Evolutionary conservation across 37 sponge, comb jelly and placozoan genomes (phyloP).

Genomic region (Lycopodina hypogea): DNA sequence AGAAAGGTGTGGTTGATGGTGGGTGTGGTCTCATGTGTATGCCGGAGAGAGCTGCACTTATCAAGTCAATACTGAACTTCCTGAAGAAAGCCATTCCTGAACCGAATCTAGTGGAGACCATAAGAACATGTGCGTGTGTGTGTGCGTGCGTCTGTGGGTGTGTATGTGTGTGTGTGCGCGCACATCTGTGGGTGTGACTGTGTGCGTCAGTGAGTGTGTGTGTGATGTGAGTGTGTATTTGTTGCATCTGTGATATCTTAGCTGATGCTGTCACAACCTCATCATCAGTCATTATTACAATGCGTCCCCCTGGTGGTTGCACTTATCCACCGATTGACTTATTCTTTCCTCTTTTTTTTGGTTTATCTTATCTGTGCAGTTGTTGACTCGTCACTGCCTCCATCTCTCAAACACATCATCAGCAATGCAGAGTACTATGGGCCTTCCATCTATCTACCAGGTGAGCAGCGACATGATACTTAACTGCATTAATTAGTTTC

Average conservation of each 20-base stretch:
- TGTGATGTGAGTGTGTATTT: too few species aligned
- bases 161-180: slow-evolving; percentile 15
- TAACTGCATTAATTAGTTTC: not conserved
- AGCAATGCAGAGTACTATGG: slow-evolving; percentile 97
- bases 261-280: too few species aligned
- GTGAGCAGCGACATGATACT: slow-evolving; percentile 29
- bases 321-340: too few species aligned
- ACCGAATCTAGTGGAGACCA: slow-evolving; percentile 83
- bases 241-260: not conserved
- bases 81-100: slow-evolving; percentile 93
- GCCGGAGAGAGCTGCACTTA: slow-evolving; percentile 90
- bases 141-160: too few species aligned
- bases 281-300: too few species aligned
- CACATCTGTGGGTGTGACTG: not conserved
- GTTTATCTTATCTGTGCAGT: too few species aligned
- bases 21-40: slow-evolving; percentile 46
- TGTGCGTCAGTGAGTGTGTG: too few species aligned
- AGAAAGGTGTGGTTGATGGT: slow-evolving; percentile 10
- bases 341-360: too few species aligned
- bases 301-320: too few species aligned
- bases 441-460: slow-evolving; percentile 88
- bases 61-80: slow-evolving; percentile 95
- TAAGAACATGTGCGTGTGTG: slow-evolving; percentile 52
- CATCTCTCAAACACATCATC: slow-evolving; percentile 87
- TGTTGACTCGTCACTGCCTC: slow-evolving; percentile 81